A percentile compares a stretch with the other conserved stretches of the same genome.
phyloP scores from a whole-genome alignment of 2,888 invertebrate genomes.

The Macrophya annulata region DNA sequence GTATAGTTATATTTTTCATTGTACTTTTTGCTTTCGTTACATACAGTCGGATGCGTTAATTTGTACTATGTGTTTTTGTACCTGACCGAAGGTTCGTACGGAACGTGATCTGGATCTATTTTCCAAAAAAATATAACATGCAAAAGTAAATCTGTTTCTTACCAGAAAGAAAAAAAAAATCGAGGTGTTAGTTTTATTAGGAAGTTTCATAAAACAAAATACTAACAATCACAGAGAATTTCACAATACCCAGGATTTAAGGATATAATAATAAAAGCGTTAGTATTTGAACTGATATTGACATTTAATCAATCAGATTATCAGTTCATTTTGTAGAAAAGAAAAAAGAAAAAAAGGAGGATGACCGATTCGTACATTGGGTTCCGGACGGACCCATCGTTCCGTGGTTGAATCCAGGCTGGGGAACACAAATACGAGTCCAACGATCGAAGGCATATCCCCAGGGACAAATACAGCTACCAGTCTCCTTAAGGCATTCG shows the following conservation, averaged over 20 bases:
- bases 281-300: background rate
- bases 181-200: conserved; percentile 4
- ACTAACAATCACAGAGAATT: background rate
- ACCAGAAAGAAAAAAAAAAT: background rate
- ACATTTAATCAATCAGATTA: background rate
- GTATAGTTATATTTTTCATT: too few species aligned
- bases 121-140: conserved; percentile 16
- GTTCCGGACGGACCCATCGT: conserved; percentile 79
- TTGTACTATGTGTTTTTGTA: background rate
- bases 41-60: background rate
- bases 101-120: background rate
- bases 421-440: conserved; percentile 75
- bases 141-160: background rate
- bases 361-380: conserved; percentile 72
- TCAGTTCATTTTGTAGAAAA: background rate
- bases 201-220: conserved; percentile 2
- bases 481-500: conserved; percentile 78
- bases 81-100: background rate
- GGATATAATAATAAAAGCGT: background rate
- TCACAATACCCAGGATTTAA: background rate
- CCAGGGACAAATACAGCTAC: conserved; percentile 79
- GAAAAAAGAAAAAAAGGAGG: background rate
- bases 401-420: conserved; percentile 73
- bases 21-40: background rate
- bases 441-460: conserved; percentile 76